A percentile compares a stretch with the other conserved stretches of the same genome.
Conservation (phyloP, 2,888 invertebrate species). For the Amphipyra berbera region DNA sequence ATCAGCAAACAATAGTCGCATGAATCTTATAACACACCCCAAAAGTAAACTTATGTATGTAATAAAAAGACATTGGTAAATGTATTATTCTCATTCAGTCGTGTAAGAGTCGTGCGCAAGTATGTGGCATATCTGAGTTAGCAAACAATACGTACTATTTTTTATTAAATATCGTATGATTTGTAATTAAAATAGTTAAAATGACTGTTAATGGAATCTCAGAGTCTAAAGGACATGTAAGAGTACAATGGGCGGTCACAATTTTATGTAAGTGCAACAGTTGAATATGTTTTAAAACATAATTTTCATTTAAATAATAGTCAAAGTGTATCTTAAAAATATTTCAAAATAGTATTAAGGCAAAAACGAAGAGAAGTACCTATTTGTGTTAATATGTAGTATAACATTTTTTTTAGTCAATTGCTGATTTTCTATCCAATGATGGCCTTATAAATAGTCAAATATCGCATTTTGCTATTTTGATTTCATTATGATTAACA, state of each 20-base stretch:
- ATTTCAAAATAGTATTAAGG: too few relatives aligned
- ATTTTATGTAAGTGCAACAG: slow-evolving; percentile 53
- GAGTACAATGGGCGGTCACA: slow-evolving; percentile 59
- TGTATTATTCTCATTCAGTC: slow-evolving; percentile 6
- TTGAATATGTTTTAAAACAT: too few relatives aligned
- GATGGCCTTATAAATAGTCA: too few relatives aligned
- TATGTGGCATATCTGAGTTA: slow-evolving; percentile 14
- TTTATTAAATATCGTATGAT: neutral
- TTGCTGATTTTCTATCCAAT: too few relatives aligned
- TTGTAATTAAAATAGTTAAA: slow-evolving; percentile 3
- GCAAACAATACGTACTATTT: neutral
- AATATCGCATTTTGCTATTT: too few relatives aligned
- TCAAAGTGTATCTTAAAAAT: too few relatives aligned
- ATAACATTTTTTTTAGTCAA: too few relatives aligned
- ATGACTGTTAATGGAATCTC: slow-evolving; percentile 30
- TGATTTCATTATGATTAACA: too few relatives aligned
- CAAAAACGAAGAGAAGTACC: too few relatives aligned
- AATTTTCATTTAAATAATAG: too few relatives aligned
- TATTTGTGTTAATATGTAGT: too few relatives aligned
- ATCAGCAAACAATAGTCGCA: slow-evolving; percentile 3
- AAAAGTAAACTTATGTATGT: slow-evolving; percentile 15
- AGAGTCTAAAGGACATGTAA: slow-evolving; percentile 47
- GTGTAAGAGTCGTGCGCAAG: slow-evolving; percentile 2
- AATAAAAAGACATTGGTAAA: slow-evolving; percentile 24
- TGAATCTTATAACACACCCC: slow-evolving; percentile 10